Evolutionary conservation across 2,113 vertebrate genomes (phyloP).

Genomic region (Coptodon rendalli): DNA sequence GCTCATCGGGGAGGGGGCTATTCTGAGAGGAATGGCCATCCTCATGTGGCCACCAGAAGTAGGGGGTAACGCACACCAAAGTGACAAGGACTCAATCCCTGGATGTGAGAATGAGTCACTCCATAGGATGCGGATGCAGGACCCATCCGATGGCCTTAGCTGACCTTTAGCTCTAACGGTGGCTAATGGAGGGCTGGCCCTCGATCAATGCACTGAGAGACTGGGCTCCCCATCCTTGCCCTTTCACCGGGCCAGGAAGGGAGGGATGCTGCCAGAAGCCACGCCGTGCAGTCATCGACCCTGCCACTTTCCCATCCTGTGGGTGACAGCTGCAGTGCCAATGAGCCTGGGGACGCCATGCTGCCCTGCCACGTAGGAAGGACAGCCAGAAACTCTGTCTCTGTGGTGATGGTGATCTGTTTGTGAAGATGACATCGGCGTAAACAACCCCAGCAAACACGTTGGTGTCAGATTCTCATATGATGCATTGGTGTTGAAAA

Average conservation of each 20-base stretch:
- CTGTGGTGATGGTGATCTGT: constrained; percentile 14
- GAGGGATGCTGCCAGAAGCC: constrained; percentile 47
- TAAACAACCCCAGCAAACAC: constrained; percentile 18
- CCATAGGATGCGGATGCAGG: constrained; percentile 38
- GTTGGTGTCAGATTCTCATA: not conserved
- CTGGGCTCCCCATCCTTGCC: constrained; percentile 43
- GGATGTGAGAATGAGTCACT: constrained; percentile 39
- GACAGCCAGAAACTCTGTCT: constrained; percentile 47
- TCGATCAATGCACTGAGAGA: constrained; percentile 58
- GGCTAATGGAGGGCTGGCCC: constrained; percentile 60
- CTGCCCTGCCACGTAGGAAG: constrained; percentile 54
- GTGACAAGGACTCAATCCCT: constrained; percentile 36
- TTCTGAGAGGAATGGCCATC: not conserved
- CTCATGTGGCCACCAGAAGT: not conserved
- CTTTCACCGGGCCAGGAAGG: constrained; percentile 52
- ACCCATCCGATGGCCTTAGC: constrained; percentile 51
- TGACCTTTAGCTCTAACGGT: constrained; percentile 64
- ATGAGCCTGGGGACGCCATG: constrained; percentile 35
- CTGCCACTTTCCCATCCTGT: constrained; percentile 53
- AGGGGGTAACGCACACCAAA: constrained; percentile 23
- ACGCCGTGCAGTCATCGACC: constrained; percentile 52
- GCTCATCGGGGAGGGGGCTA: not conserved
- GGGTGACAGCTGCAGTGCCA: constrained; percentile 62
- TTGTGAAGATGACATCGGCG: constrained; percentile 47
- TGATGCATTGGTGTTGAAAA: not conserved